These are phyloP conservation scores for Aphelenchoides bicaudatus DNA, from an alignment of 2,888 invertebrate genomes.

Conservation along the genomic window DNA sequence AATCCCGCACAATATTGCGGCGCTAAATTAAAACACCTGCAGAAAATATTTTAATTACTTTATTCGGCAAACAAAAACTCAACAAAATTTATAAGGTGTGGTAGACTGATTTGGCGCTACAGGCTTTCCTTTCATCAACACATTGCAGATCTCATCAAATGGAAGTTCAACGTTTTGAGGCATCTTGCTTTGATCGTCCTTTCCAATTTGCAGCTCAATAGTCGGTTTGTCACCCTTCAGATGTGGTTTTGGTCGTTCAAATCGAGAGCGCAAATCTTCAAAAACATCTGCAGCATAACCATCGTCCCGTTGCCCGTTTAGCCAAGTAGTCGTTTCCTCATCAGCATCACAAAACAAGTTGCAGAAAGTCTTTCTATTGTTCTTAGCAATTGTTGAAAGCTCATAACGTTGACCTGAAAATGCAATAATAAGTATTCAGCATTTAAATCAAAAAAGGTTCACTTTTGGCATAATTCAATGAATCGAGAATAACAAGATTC, in stretches of 20 bases:
- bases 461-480: slow-evolving; percentile 19
- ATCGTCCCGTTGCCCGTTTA: slow-evolving; percentile 26
- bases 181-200: neutral
- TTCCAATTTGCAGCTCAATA: slow-evolving; percentile 14
- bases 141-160: slow-evolving; percentile 12
- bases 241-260: slow-evolving; percentile 16
- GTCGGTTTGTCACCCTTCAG: slow-evolving; percentile 16
- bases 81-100: no score
- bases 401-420: slow-evolving; percentile 20
- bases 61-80: no score
- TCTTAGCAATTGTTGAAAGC: slow-evolving; percentile 15
- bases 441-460: neutral
- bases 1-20: no score
- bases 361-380: slow-evolving; percentile 12
- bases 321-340: neutral
- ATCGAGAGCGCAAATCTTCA: slow-evolving; percentile 15
- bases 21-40: no score
- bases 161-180: slow-evolving; percentile 6
- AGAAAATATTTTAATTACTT: no score
- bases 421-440: slow-evolving; percentile 19
- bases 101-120: no score
- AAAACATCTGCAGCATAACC: neutral
- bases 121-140: slow-evolving; percentile 6
- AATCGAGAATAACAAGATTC: slow-evolving; percentile 15
- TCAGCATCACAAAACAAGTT: slow-evolving; percentile 5